Evolutionary conservation across 1,140 invertebrate species (phyloP), one percentile per base, ranked within the genome.

Genomic region (Drosophila elegans): DNA sequence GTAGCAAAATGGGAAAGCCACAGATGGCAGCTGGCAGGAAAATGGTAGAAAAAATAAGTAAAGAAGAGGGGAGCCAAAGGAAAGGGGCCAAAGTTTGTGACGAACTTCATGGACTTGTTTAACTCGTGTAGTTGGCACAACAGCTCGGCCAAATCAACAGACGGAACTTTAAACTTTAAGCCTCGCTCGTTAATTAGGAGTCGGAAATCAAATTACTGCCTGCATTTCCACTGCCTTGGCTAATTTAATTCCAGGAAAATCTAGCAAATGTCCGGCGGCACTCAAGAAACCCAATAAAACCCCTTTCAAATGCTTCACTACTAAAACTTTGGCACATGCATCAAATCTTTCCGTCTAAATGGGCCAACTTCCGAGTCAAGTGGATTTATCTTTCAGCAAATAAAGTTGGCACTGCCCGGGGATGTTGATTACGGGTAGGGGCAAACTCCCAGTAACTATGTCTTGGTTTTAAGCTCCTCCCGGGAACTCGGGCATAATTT

Each of bases 31-130:
- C 42, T 72, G 63, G 27, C 53, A 21, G 54, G 11, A n/a, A 32
- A 32, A 32, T 6, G 5, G 25, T 3, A 16, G 36, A 13, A 51
- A 27, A 27, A 32, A 5, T 3, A 12, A 3, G 29, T 21, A 27
- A 57, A 48, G 27, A 36, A 5, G 9, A 4, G 29, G 6, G 4
- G 9, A 29, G 42, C 27, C 4, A 25, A 45, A 11, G 9, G 6
- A 5, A 38, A 16, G 16, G 53, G 39, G 21, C 16, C 42, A 74
- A 51, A 63, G 61, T 78, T 78, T 53, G 32, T 66, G 79, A 55
- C 59, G 67, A 74, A 76, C 62, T 85, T 85, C 78, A 84, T 80
- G 60, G 80, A 85, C 81, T 84, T 84, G 81, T 85, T 84, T 12
- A 77, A 85, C 81, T 80, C 68, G 77, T 84, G 81, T 85, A 77